Conservation (phyloP, 2,113 vertebrate genomes). For the Taxidea taxus region DNA sequence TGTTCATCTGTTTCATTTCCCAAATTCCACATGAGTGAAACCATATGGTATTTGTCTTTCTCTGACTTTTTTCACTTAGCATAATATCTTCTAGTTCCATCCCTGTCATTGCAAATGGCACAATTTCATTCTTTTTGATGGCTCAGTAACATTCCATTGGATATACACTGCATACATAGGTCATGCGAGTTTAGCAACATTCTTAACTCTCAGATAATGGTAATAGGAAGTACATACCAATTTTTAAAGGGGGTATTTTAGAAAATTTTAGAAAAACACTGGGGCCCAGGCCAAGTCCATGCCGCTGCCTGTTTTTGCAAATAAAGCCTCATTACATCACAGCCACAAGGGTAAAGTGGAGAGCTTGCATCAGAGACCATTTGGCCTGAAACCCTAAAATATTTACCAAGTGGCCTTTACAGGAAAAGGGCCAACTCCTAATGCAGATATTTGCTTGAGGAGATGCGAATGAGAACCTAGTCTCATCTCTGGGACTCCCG, state of each 20-base stretch:
- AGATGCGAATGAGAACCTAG: neutral
- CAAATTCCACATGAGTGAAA: neutral
- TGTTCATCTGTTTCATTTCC: neutral
- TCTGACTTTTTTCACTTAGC: neutral
- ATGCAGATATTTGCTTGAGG: neutral
- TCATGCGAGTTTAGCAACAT: neutral
- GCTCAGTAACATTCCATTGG: neutral
- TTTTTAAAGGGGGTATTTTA: neutral
- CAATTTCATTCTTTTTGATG: neutral
- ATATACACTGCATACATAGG: neutral
- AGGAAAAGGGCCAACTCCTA: neutral
- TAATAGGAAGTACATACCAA: neutral
- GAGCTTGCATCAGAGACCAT: neutral
- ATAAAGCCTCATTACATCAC: neutral
- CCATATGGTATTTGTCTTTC: neutral
- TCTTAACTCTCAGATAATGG: neutral
- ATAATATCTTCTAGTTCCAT: neutral
- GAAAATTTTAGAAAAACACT: too few species aligned
- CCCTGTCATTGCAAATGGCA: neutral
- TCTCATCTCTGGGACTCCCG: neutral
- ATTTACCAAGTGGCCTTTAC: neutral
- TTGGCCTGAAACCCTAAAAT: neutral
- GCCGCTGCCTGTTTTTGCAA: neutral
- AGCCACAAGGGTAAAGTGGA: neutral
- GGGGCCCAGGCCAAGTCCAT: neutral